phyloP scores from a whole-genome alignment of 2,113 vertebrate species.

The Hippocampus zosterae region DNA sequence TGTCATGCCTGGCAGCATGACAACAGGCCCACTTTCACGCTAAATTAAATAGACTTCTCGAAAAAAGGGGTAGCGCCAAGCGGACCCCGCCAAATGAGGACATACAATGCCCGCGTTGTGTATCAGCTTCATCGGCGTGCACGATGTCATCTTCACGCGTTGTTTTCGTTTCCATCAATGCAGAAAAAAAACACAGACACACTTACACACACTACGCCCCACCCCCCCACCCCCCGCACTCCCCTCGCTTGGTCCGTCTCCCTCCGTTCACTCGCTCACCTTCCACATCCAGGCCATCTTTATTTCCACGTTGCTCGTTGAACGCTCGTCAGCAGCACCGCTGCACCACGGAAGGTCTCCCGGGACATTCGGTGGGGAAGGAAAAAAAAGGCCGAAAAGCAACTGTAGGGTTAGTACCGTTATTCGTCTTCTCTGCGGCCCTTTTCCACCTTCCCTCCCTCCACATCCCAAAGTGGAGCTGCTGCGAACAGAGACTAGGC shows the following conservation, averaged over 20 bases:
- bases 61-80: background rate
- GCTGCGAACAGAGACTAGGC: constrained; percentile 39
- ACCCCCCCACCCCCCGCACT: too few relatives aligned
- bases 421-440: constrained; percentile 50
- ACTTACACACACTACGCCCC: background rate
- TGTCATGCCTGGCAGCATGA: background rate
- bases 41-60: background rate
- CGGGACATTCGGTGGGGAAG: background rate
- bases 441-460: constrained; percentile 15
- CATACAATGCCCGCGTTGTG: background rate
- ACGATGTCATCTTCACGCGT: background rate
- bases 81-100: background rate
- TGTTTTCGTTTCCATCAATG: background rate
- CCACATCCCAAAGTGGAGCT: constrained; percentile 27
- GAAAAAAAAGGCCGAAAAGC: constrained; percentile 6
- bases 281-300: constrained; percentile 78
- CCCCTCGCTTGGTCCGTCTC: background rate
- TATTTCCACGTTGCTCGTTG: constrained; percentile 60
- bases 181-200: background rate
- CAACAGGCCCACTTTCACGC: background rate
- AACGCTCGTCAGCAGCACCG: constrained; percentile 17
- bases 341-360: constrained; percentile 2
- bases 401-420: constrained; percentile 35
- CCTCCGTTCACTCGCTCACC: constrained; percentile 54
- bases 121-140: background rate